Conservation (phyloP, 2,797 vertebrate species). For the Halcyon smyrnensis region DNA sequence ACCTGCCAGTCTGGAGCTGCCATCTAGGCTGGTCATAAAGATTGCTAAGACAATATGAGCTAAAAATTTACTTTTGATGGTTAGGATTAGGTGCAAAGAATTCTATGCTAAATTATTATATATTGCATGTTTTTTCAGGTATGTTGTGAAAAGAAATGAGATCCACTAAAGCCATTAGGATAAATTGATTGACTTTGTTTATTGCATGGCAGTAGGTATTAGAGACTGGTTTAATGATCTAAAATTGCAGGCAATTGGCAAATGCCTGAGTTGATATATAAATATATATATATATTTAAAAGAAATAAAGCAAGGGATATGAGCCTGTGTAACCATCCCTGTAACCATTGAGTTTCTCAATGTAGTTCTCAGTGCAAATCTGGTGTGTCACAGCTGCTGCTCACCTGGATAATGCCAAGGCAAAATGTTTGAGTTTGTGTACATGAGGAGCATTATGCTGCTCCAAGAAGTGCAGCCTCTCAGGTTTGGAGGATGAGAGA, state of each 20-base stretch:
- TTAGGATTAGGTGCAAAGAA: neutral
- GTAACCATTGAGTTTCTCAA: neutral
- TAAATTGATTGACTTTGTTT: neutral
- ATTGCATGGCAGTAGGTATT: neutral
- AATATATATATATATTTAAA: neutral
- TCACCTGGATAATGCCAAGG: rapidly evolving
- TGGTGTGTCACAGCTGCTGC: neutral
- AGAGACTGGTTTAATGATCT: neutral
- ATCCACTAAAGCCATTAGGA: neutral
- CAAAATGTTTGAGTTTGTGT: neutral
- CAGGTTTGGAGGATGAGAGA: neutral
- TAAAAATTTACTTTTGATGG: neutral
- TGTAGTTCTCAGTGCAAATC: neutral
- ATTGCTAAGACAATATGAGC: neutral
- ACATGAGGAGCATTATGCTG: neutral
- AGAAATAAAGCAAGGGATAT: neutral
- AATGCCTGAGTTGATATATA: neutral
- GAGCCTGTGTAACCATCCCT: neutral
- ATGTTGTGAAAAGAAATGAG: neutral
- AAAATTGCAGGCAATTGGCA: neutral
- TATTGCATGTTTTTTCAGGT: neutral
- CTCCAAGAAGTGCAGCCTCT: neutral
- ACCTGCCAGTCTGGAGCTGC: neutral
- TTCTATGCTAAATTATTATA: neutral
- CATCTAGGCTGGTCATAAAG: neutral